phyloP scores from a whole-genome alignment of 2,888 invertebrate genomes.

The Neocrepidodera transversa region DNA sequence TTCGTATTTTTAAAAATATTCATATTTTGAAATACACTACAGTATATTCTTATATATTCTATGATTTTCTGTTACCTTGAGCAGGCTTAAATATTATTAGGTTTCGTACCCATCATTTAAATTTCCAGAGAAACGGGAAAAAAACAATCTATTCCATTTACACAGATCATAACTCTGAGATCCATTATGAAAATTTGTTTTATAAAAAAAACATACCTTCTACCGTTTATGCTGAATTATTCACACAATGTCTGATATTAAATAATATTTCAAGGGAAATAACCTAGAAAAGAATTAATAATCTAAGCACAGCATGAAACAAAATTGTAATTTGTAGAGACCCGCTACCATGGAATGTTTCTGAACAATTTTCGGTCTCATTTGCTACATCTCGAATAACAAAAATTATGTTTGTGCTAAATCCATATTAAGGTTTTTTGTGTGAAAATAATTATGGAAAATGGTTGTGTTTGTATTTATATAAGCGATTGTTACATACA shows the following conservation, averaged over 20 bases:
- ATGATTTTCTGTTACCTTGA: too few relatives aligned
- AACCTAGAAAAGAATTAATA: conserved; percentile 22
- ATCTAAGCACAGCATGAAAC: conserved; percentile 20
- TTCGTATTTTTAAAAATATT: too few relatives aligned
- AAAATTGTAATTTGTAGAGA: conserved; percentile 26
- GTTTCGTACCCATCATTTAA: too few relatives aligned
- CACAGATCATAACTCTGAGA: conserved; percentile 3
- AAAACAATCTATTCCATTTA: not conserved
- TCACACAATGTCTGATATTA: conserved; percentile 27
- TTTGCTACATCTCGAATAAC: not conserved
- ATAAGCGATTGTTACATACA: too few relatives aligned
- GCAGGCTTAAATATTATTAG: too few relatives aligned
- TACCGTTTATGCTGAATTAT: conserved; percentile 15
- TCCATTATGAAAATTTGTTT: conserved; percentile 33
- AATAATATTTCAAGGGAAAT: conserved; percentile 31
- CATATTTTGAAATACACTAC: too few relatives aligned
- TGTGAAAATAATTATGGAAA: too few relatives aligned
- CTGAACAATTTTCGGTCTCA: conserved; percentile 5
- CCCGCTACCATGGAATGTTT: conserved; percentile 1
- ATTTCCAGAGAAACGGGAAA: not conserved
- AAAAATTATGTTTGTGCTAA: not conserved
- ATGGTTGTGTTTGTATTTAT: too few relatives aligned
- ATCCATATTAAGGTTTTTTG: not conserved
- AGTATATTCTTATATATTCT: too few relatives aligned
- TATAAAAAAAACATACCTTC: conserved; percentile 33